phyloP scores from a whole-genome alignment of 92 coral and sea anemone species.

The Epizoanthus illoricatus region DNA sequence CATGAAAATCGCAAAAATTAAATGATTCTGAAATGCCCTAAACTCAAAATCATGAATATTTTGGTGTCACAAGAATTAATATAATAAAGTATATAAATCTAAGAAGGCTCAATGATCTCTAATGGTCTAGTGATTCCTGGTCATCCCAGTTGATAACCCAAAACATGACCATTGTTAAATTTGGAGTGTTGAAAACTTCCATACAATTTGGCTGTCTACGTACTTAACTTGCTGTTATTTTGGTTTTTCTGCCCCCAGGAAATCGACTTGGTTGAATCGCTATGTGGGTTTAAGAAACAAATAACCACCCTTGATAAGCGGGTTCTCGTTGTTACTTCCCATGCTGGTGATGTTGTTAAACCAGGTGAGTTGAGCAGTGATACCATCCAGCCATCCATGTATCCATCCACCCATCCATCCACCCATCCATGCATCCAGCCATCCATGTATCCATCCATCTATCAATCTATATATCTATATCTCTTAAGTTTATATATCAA shows the following conservation, averaged over 20 bases:
- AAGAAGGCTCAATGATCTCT: no score
- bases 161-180: neutral
- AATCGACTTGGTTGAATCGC: slow-evolving; percentile 83
- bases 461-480: no score
- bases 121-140: no score
- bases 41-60: no score
- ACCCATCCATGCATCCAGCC: no score
- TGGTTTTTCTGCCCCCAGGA: slow-evolving; percentile 49
- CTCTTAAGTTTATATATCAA: no score
- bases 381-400: neutral
- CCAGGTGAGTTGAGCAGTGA: slow-evolving; percentile 59
- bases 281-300: slow-evolving; percentile 87
- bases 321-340: slow-evolving; percentile 63
- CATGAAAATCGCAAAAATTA: no score
- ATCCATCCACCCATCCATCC: neutral
- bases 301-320: slow-evolving; percentile 84
- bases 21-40: no score
- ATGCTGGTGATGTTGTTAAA: slow-evolving; percentile 78
- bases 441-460: no score
- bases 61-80: no score
- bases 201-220: neutral
- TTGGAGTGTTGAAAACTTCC: neutral
- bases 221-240: neutral
- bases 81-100: no score
- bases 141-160: no score